phyloP scores from a whole-genome alignment of 2,888 invertebrate genomes.

The Macrosoma leucophasiata region DNA sequence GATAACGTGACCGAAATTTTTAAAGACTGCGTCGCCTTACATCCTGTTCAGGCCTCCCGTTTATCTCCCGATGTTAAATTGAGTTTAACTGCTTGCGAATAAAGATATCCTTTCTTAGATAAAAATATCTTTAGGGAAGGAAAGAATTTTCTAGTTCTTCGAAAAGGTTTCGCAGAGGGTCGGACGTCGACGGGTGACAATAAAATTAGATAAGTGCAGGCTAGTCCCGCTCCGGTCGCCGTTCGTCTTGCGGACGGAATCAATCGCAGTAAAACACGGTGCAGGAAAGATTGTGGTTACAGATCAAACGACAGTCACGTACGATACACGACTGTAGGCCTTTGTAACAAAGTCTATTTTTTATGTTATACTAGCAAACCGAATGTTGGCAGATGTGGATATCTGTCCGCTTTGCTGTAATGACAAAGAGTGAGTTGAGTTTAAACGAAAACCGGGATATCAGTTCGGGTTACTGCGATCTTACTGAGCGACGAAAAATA shows the following conservation, averaged over 20 bases:
- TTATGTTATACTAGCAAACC: slow-evolving; percentile 17
- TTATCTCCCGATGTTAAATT: slow-evolving; percentile 60
- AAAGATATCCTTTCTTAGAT: slow-evolving; percentile 63
- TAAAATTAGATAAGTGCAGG: slow-evolving; percentile 74
- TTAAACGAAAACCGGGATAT: slow-evolving; percentile 57
- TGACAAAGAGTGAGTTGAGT: slow-evolving; percentile 63
- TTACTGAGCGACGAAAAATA: slow-evolving; percentile 32
- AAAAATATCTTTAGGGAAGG: slow-evolving; percentile 52
- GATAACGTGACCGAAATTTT: slow-evolving; percentile 32
- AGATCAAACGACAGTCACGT: slow-evolving; percentile 16
- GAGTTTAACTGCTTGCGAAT: slow-evolving; percentile 65
- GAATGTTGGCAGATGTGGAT: slow-evolving; percentile 40
- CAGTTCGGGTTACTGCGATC: slow-evolving; percentile 54
- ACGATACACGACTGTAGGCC: slow-evolving; percentile 36
- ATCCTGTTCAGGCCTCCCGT: slow-evolving; percentile 37
- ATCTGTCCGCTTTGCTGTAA: slow-evolving; percentile 61
- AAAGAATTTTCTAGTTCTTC: slow-evolving; percentile 60
- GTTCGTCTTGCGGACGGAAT: slow-evolving; percentile 65
- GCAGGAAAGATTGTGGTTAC: slow-evolving; percentile 33
- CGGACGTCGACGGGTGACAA: slow-evolving; percentile 62
- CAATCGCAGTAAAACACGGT: slow-evolving; percentile 72
- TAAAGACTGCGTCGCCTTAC: slow-evolving; percentile 38
- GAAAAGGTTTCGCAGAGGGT: slow-evolving; percentile 47
- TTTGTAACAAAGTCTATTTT: slow-evolving; percentile 18
- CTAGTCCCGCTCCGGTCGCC: slow-evolving; percentile 52